phyloP scores from a whole-genome alignment of 2,888 invertebrate species.

The Agelastica alni region DNA sequence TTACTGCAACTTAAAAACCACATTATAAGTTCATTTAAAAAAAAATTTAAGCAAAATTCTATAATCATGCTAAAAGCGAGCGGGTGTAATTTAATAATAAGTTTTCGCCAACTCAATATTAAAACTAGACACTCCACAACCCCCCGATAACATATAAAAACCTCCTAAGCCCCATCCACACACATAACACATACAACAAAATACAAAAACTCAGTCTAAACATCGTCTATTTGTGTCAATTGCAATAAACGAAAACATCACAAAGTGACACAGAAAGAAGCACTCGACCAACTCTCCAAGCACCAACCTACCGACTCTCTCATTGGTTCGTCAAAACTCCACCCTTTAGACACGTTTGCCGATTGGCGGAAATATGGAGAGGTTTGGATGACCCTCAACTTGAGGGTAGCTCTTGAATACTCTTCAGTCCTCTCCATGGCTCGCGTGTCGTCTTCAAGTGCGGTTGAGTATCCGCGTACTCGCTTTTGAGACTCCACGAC shows the following conservation, averaged over 20 bases:
- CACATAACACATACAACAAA: neutral
- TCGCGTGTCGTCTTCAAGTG: conserved; percentile 52
- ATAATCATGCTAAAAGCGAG: too few species aligned
- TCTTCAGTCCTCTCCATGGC: conserved; percentile 55
- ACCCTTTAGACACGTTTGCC: conserved; percentile 40
- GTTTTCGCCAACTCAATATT: conserved; percentile 4
- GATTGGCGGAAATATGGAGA: conserved; percentile 52
- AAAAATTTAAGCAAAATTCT: too few species aligned
- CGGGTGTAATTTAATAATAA: neutral
- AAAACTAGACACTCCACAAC: conserved; percentile 4
- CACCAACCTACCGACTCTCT: conserved; percentile 19
- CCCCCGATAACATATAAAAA: conserved; percentile 9
- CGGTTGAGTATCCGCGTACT: conserved; percentile 10
- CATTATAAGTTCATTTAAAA: too few species aligned
- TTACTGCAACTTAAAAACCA: too few species aligned
- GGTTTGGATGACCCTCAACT: conserved; percentile 55
- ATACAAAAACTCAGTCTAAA: conserved; percentile 13
- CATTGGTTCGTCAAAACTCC: conserved; percentile 51
- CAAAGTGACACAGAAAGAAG: conserved; percentile 30
- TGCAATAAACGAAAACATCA: conserved; percentile 18
- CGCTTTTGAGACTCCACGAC: conserved; percentile 3
- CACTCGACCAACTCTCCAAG: conserved; percentile 37
- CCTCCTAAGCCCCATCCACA: conserved; percentile 5
- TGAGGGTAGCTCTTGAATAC: conserved; percentile 55
- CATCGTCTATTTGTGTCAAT: conserved; percentile 18